Conservation (phyloP, 2,888 invertebrate species). For the Drosophila nigritarsus region DNA sequence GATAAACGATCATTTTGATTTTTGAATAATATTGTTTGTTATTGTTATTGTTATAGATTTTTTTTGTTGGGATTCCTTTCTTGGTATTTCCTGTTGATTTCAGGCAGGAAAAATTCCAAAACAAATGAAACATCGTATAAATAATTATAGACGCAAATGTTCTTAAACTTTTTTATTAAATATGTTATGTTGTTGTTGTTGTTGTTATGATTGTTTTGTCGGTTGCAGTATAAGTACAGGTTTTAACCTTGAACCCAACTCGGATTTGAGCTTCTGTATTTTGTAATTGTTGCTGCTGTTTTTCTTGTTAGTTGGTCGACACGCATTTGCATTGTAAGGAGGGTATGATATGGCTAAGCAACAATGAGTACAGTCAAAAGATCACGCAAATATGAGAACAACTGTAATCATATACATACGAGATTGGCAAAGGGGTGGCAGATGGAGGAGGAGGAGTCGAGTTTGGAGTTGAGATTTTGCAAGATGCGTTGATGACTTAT, state of each 20-base stretch:
- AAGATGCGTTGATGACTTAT: constrained; percentile 7
- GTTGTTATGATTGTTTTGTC: constrained; percentile 29
- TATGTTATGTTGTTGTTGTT: constrained; percentile 28
- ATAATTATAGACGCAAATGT: constrained; percentile 77
- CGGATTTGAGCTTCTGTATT: constrained; percentile 28
- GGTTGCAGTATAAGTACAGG: constrained; percentile 65
- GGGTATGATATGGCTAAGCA: constrained; percentile 77
- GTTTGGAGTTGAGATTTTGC: not conserved
- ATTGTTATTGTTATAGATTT: not conserved
- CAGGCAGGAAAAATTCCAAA: constrained; percentile 82
- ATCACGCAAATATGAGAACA: constrained; percentile 54
- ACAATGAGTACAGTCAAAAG: constrained; percentile 44
- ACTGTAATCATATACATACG: constrained; percentile 76
- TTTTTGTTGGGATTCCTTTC: not conserved
- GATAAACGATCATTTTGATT: no score
- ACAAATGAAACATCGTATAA: constrained; percentile 85
- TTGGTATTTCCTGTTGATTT: constrained; percentile 1
- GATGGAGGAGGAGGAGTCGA: not conserved
- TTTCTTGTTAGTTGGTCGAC: constrained; percentile 37
- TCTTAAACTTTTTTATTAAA: constrained; percentile 40
- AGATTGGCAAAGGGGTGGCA: constrained; percentile 11
- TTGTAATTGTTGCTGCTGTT: constrained; percentile 27
- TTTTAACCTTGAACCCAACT: constrained; percentile 81
- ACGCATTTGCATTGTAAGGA: constrained; percentile 73
- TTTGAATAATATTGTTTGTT: no score